Base-by-base conservation (phyloP, 2,888 invertebrate species). In the Oxycera nigricornis region DNA sequence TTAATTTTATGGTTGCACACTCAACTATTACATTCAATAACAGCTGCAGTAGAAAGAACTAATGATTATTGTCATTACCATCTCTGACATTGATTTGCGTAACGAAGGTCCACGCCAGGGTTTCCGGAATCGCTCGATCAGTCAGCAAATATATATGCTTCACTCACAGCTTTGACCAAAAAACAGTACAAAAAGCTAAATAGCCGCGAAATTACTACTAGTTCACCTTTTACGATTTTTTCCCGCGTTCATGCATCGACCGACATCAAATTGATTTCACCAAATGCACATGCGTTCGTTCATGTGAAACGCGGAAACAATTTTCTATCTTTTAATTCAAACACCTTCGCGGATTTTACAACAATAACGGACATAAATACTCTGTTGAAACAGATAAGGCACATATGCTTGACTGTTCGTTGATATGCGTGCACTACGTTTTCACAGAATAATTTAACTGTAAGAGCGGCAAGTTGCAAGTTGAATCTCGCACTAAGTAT, bases 191-290 rank as follows among this genome's bases (percentile, higher is more conserved):
- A 62, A 41, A 65, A 35, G 20, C 11, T 7, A 55, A 41, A 39
- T 65, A 65, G 26, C 65, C 65, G 65, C 39, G 65, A 65, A 65
- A 65, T 65, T 65, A 65, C 59, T 59, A 28, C 65, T 65, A 41
- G 65, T 65, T 65, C 41, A 61, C 61, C 61, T 61, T 61, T 61
- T 35, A n/a, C 17, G 35, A 61, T 61, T 61, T 61, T 39, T 65
- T 41, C 20, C 41, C 35, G n/a, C 46, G 11, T 17, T n/a, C 17
- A 65, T 39, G 22, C 20, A 41, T 39, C 30, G 65, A 65, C 65
- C 39, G n/a, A 31, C 31, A 31, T 31, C 46, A 31, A 46, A 14
- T 46, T 7, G 3, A 14, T 46, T 46, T 46, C 46, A 46, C 46
- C 11, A 46, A 11, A 46, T 14, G 17, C 46, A 46, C 14, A 46